phyloP scores from a whole-genome alignment of 2,888 invertebrate species.

The Melanophora roralis region DNA sequence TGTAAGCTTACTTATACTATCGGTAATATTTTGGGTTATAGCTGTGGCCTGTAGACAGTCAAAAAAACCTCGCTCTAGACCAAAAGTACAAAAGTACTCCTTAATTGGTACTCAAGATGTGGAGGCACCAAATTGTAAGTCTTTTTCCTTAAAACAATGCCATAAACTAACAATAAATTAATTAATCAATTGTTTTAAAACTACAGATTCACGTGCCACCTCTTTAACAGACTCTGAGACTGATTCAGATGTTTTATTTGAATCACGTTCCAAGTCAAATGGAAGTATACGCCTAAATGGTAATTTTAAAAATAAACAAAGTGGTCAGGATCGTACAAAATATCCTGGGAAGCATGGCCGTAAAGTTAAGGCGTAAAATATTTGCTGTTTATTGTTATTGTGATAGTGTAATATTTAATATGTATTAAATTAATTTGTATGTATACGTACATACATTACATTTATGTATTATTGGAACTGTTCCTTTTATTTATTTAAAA shows the following conservation, averaged over 20 bases:
- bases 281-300: conserved; percentile 69
- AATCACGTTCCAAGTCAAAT: conserved; percentile 79
- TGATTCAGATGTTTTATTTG: conserved; percentile 91
- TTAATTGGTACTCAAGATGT: conserved; percentile 84
- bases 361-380: conserved; percentile 73
- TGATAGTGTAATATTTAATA: conserved; percentile 44
- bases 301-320: conserved; percentile 60
- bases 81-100: conserved; percentile 83
- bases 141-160: background rate
- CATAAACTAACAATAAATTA: background rate
- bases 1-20: conserved; percentile 80
- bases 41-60: conserved; percentile 81
- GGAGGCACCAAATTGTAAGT: conserved; percentile 78
- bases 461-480: conserved; percentile 30
- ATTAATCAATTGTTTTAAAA: background rate
- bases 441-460: conserved; percentile 31
- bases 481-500: conserved; percentile 42
- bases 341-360: conserved; percentile 72
- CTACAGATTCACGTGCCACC: conserved; percentile 75
- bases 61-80: conserved; percentile 78
- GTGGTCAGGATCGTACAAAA: conserved; percentile 67
- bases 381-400: conserved; percentile 53
- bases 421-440: conserved; percentile 11
- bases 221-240: conserved; percentile 87
- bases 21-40: conserved; percentile 82